These are phyloP conservation scores for Liodrosophila aerea DNA, from an alignment of 2,888 invertebrate genomes.

Conservation along the genomic window DNA sequence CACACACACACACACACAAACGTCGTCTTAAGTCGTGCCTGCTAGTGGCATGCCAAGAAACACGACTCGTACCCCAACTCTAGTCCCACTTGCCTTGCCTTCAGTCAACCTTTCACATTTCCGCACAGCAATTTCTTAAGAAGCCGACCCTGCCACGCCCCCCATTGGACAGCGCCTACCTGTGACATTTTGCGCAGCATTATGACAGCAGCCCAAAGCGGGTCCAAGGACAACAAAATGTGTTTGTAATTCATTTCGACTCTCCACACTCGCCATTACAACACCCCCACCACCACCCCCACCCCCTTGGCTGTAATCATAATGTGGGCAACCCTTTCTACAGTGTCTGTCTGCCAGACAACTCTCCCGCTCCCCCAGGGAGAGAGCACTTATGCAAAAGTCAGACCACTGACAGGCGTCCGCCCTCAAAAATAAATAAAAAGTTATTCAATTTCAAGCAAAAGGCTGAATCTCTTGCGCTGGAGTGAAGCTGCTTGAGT, in stretches of 20 bases:
- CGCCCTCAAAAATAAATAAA: conserved; percentile 13
- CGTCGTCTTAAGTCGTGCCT: no score
- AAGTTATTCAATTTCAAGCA: conserved; percentile 64
- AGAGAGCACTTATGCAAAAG: conserved; percentile 42
- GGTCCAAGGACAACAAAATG: conserved; percentile 56
- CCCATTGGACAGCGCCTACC: conserved; percentile 24
- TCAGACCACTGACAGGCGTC: conserved; percentile 35
- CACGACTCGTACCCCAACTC: no score
- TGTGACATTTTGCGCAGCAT: conserved; percentile 41
- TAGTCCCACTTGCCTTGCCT: neutral
- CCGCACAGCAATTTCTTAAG: conserved; percentile 40
- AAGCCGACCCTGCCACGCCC: neutral
- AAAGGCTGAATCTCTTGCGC: conserved; percentile 13
- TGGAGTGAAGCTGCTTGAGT: neutral
- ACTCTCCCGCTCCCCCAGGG: conserved; percentile 23
- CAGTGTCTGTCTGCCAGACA: conserved; percentile 50
- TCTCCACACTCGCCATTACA: conserved; percentile 47
- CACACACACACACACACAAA: no score
- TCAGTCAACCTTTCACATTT: conserved; percentile 58
- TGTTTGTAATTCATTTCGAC: conserved; percentile 75
- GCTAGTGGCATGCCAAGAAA: no score
- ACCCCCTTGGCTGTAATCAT: conserved; percentile 36
- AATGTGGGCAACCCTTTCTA: conserved; percentile 57
- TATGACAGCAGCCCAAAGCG: conserved; percentile 22
- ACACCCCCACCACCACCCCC: neutral